These are phyloP conservation scores for Macrosteles quadrilineatus DNA, from an alignment of 1,140 invertebrate species.

Conservation along the genomic window DNA sequence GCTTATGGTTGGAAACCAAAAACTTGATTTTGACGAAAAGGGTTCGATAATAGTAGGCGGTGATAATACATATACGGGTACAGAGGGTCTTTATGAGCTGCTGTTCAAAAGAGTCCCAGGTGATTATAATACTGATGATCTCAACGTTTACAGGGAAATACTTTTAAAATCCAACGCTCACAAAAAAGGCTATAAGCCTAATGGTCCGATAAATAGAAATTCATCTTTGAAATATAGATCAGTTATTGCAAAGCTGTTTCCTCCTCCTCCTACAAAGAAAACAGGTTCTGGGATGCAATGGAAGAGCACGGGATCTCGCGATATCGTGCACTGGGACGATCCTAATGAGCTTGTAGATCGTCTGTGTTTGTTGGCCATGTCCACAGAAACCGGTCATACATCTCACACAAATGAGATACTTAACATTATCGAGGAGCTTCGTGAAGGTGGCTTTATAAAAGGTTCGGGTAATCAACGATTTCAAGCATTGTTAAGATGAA, in stretches of 20 bases:
- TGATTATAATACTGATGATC: not conserved
- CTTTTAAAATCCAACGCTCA: not conserved
- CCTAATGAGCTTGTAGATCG: constrained; percentile 7
- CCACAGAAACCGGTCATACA: not conserved
- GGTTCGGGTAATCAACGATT: not conserved
- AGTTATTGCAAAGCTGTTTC: constrained; percentile 8
- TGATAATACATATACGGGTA: not conserved
- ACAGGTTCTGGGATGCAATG: not conserved
- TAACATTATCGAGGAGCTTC: constrained; percentile 5
- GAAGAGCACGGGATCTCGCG: not conserved
- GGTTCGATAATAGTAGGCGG: not conserved
- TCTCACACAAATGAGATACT: constrained; percentile 9
- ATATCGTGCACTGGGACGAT: not conserved
- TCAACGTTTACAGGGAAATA: not conserved
- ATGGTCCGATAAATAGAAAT: not conserved
- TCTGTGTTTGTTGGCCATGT: not conserved
- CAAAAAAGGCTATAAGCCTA: not conserved
- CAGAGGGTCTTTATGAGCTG: constrained; percentile 8
- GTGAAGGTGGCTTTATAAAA: not conserved
- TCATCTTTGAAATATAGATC: not conserved
- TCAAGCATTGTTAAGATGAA: constrained; percentile 5
- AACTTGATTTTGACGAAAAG: not conserved
- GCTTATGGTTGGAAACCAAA: not conserved
- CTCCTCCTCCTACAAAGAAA: not conserved
- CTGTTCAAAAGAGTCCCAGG: constrained; percentile 4